A percentile compares a stretch with the other conserved stretches of the same genome.
phyloP scores from a whole-genome alignment of 2,888 invertebrate genomes.

The Molorchus minor region DNA sequence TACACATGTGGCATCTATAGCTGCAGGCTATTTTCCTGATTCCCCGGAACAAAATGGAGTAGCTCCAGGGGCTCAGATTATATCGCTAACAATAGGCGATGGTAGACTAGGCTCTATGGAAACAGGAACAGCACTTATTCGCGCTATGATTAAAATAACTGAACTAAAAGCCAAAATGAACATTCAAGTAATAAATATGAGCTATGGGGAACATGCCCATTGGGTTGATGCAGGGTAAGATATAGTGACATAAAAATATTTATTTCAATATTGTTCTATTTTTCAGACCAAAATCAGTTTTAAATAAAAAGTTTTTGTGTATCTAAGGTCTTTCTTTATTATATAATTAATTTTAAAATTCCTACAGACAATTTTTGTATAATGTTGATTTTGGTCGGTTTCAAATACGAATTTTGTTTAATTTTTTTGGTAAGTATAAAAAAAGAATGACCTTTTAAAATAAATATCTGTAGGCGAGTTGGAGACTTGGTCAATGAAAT shows the following conservation, averaged over 20 bases:
- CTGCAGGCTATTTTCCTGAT: conserved; percentile 88
- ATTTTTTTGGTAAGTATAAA: too few relatives aligned
- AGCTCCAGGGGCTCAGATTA: conserved; percentile 94
- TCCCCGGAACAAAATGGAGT: conserved; percentile 91
- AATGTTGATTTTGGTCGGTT: too few relatives aligned
- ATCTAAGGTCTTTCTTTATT: too few relatives aligned
- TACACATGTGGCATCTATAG: conserved; percentile 97
- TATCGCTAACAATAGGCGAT: conserved; percentile 95
- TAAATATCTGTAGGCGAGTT: conserved; percentile 71
- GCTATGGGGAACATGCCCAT: conserved; percentile 95
- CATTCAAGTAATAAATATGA: conserved; percentile 96
- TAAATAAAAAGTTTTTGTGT: too few relatives aligned
- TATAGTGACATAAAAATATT: background rate
- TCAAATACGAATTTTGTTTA: too few relatives aligned
- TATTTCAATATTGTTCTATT: too few relatives aligned
- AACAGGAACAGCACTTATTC: conserved; percentile 90
- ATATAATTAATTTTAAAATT: too few relatives aligned
- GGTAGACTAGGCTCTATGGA: conserved; percentile 94
- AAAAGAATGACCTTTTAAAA: too few relatives aligned
- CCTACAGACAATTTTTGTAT: too few relatives aligned
- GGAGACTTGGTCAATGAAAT: conserved; percentile 87
- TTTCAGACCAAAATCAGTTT: too few relatives aligned
- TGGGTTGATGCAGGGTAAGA: conserved; percentile 89
- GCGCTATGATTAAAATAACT: conserved; percentile 92
- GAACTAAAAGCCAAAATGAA: conserved; percentile 69